Base-by-base conservation (phyloP, 2,888 invertebrate species). In the Bombylius discolor region DNA sequence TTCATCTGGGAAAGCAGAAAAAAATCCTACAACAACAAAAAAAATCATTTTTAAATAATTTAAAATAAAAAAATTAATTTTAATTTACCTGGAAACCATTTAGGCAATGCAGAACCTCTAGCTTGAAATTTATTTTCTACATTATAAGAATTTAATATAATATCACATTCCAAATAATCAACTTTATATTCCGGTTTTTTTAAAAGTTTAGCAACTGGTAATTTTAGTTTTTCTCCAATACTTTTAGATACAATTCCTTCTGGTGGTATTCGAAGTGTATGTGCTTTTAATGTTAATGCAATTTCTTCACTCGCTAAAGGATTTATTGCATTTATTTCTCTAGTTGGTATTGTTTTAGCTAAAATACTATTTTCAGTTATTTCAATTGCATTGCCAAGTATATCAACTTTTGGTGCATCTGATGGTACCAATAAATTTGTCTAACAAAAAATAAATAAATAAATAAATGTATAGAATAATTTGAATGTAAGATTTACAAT, bases 51-150 rank as follows among this genome's bases (percentile, higher is more conserved):
- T 45, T 23, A 47, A 32, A 12, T 5, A 47, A 9, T 6, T n/a
- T 7, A 42, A 42, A 47, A 8, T 5, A 31, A 4, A 13, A 32
- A 52, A 13, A 52, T n/a, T 5, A 4, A 39, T 39, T 11, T 52
- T 34, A 14, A 42, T 6, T 47, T 14, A 58, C 58, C 59, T 46
- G 59, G 59, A 34, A 59, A 59, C 57, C 59, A 59, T n/a, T 57
- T 53, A 1, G 59, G 59, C 31, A 53, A 23, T 32, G 33, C 13
- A 14, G 53, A 52, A 12, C 59, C 59, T 55, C 48, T 55, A 31
- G 59, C 48, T 44, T 59, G 59, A 44, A 59, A 59, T 9, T 36
- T 49, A 8, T 47, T 59, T 51, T 59, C 55, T 8, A 55, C 47
- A 44, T 36, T 6, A 44, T 51, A 57, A 4, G 55, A 55, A 47